A percentile compares a stretch with the other conserved stretches of the same genome.
phyloP scores from a whole-genome alignment of 2,113 vertebrate genomes.

The Solea solea region DNA sequence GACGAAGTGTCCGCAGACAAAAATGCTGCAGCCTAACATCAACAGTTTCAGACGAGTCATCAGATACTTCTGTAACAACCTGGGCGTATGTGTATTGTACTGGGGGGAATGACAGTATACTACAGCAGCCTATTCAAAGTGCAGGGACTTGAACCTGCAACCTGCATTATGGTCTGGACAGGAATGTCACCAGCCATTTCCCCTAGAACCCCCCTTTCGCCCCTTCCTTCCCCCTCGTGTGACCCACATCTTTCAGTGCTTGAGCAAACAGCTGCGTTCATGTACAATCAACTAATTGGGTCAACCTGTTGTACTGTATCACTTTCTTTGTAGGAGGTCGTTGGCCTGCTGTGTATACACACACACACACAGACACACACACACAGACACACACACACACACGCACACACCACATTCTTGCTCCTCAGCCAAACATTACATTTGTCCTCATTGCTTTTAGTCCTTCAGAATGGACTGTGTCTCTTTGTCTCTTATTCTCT shows the following conservation, averaged over 20 bases:
- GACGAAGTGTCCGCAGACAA: too few relatives aligned
- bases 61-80: too few relatives aligned
- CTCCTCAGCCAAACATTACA: conserved; percentile 70
- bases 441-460: conserved; percentile 42
- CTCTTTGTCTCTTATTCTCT: background rate
- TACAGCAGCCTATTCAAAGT: background rate
- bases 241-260: conserved; percentile 28
- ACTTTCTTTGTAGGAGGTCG: conserved; percentile 41
- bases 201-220: background rate
- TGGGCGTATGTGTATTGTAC: too few relatives aligned
- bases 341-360: background rate
- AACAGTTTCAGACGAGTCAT: too few relatives aligned
- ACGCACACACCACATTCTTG: conserved; percentile 59
- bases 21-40: too few relatives aligned
- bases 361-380: conserved; percentile 27
- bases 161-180: conserved; percentile 3
- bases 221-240: background rate
- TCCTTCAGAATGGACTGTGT: conserved; percentile 5
- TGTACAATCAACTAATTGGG: conserved; percentile 45
- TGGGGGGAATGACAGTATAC: background rate
- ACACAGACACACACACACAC: conserved; percentile 16
- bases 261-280: conserved; percentile 52
- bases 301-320: conserved; percentile 48
- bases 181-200: background rate
- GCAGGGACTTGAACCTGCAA: conserved; percentile 20